phyloP scores from a whole-genome alignment of 2,797 vertebrate species.

The Pteropus rufus region DNA sequence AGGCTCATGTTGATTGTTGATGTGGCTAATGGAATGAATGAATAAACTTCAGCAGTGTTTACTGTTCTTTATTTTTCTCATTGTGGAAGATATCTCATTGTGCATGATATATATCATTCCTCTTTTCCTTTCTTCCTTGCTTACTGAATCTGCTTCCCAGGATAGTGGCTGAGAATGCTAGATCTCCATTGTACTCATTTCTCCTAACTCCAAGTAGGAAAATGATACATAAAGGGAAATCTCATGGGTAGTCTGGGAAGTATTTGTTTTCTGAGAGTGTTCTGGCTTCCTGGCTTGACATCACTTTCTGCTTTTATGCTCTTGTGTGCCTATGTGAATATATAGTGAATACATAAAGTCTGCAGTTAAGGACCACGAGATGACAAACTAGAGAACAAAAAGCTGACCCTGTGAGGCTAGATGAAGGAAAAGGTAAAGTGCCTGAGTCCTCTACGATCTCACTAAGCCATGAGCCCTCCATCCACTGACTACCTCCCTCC shows the following conservation, averaged over 20 bases:
- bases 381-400: background rate
- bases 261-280: background rate
- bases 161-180: background rate
- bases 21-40: background rate
- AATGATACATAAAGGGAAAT: background rate
- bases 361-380: background rate
- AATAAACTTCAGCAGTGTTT: background rate
- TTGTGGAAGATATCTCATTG: background rate
- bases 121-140: background rate
- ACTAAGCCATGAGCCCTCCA: background rate
- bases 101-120: background rate
- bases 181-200: background rate
- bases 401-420: background rate
- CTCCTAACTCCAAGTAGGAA: background rate
- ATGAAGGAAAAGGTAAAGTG: background rate
- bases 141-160: background rate
- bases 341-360: background rate
- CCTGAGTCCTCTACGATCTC: background rate
- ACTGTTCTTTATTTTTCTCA: background rate
- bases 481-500: accelerated
- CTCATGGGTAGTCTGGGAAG: background rate
- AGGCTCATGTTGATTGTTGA: background rate
- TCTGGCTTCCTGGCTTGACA: background rate
- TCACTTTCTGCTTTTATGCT: background rate
- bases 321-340: background rate